Evolutionary conservation across 2,797 vertebrate genomes (phyloP).

Genomic region (Meriones psammophilus): DNA sequence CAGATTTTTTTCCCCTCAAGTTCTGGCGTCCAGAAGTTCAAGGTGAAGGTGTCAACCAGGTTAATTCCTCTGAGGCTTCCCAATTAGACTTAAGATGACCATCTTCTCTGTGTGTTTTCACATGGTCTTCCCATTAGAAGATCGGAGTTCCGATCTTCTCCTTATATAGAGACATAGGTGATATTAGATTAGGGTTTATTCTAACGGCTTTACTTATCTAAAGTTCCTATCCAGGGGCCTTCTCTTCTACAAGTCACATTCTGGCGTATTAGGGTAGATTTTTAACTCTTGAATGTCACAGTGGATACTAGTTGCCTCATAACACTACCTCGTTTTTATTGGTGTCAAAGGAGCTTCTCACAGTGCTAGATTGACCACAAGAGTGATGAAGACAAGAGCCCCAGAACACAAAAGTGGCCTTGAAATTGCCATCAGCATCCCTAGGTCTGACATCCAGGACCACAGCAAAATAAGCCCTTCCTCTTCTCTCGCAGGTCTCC

Average conservation of each 20-base stretch:
- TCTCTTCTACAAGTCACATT: not conserved
- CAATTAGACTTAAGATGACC: not conserved
- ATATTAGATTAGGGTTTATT: not conserved
- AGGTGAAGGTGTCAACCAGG: not conserved
- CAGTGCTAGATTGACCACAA: not conserved
- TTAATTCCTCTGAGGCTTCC: not conserved
- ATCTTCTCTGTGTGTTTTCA: not conserved
- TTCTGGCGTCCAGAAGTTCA: not conserved
- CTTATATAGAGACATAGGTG: not conserved
- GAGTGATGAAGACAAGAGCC: not conserved
- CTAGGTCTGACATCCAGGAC: not conserved
- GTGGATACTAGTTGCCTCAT: not conserved
- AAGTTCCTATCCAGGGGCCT: not conserved
- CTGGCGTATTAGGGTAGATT: not conserved
- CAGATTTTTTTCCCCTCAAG: not conserved
- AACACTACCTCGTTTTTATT: not conserved
- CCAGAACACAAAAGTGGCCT: not conserved
- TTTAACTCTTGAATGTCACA: not conserved
- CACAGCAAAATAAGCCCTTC: not conserved
- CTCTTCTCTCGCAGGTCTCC: rapidly evolving
- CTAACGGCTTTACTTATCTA: not conserved
- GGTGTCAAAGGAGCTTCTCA: not conserved
- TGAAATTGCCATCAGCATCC: no score
- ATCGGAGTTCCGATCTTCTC: not conserved
- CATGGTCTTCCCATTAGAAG: not conserved